Evolutionary conservation across 2,797 vertebrate genomes (phyloP).

Genomic region (Morus bassanus): DNA sequence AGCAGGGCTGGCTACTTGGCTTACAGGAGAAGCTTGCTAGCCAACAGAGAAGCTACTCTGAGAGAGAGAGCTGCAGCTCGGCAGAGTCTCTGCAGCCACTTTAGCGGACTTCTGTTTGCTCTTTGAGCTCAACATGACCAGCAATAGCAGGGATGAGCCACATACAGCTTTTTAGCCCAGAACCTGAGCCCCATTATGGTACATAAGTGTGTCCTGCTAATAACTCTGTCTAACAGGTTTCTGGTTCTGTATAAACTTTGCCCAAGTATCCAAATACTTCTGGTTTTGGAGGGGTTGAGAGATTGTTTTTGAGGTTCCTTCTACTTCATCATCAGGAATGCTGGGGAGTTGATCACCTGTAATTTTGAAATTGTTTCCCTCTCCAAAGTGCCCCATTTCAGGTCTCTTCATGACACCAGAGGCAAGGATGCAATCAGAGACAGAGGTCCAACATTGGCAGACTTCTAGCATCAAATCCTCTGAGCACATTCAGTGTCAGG

Average conservation of each 20-base stretch:
- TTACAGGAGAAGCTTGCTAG: background rate
- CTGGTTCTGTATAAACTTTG: background rate
- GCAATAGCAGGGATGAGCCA: background rate
- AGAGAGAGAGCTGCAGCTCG: background rate
- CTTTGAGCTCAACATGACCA: background rate
- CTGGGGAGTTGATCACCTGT: background rate
- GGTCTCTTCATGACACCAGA: background rate
- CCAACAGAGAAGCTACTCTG: background rate
- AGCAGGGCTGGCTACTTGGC: background rate
- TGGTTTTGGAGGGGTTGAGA: background rate
- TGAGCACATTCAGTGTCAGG: background rate
- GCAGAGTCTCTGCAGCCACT: background rate
- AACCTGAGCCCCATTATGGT: background rate
- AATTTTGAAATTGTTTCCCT: background rate
- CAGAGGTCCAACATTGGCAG: background rate
- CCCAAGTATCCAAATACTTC: background rate
- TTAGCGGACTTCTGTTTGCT: background rate
- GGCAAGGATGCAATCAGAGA: background rate
- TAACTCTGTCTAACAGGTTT: background rate
- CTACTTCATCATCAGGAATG: background rate
- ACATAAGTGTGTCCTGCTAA: background rate
- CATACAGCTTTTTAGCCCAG: background rate
- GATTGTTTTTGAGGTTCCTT: background rate
- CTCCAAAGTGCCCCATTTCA: background rate
- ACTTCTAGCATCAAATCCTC: background rate